Base-by-base conservation (phyloP, 1,140 invertebrate genomes). In the Periplaneta americana region DNA sequence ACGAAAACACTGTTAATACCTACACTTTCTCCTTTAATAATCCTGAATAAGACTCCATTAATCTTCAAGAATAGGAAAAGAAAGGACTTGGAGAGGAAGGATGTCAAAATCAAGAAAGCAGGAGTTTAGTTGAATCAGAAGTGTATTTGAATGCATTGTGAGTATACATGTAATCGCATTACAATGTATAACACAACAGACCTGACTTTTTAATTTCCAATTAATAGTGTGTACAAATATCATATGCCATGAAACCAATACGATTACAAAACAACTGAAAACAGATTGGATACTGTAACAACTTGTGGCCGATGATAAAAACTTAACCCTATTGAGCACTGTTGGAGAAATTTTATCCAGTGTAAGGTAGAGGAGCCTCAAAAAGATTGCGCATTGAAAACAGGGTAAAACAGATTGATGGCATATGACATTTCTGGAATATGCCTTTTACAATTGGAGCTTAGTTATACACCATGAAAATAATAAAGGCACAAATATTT, bases 401-500 rank as follows among this genome's bases (percentile, higher is more conserved):
- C 32, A 35, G 8, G 34, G 34, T 39, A 78, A 78, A 78, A 34
- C 34, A 36, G 11, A 77, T 78, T n/a, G 33, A 79, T 80, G 79
- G 37, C 79, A 80, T 80, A 80, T 80, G 79, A 80, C 79, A 80
- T 80, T 80, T 66, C 66, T 36, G 33, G 75, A 77, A 77, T 33
- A 77, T 77, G 75, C 75, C 75, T 77, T n/a, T 34, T 32, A 80
- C 79, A 80, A 80, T 13, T 74, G 66, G 66, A 80, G 66, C 66
- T 57, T 80, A 48, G 57, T 48, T 80, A 80, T 48, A 80, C 79
- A 80, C 79, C 66, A 80, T 80, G 79, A 33, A 80, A 66, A 80
- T 37, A 57, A 80, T 80, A 80, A 80, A 80, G 79, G 79, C 79
- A 80, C 79, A 66, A 74, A 78, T 78, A 36, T 78, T 77, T 39